Base-by-base conservation (phyloP, 2,888 invertebrate genomes). In the Papilio elwesi region DNA sequence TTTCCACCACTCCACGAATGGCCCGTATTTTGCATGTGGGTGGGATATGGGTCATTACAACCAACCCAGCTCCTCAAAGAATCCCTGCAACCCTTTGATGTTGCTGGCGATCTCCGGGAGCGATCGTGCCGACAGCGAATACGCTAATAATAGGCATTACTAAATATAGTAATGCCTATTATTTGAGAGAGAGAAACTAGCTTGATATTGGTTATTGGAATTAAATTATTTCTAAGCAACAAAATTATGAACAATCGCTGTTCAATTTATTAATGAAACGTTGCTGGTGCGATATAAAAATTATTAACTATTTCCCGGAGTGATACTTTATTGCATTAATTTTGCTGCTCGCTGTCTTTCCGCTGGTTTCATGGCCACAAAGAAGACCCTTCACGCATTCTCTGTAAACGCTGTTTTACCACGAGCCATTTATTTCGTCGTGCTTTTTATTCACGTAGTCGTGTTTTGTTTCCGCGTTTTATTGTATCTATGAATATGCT, bases 401-500 rank as follows among this genome's bases (percentile, higher is more conserved):
- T 7, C 15, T 47, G 64, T 70, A 65, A 70, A 70, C 55, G 57
- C 13, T 55, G 48, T 53, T 65, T 64, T 65, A 70, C 65, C 65
- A 38, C 55, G 38, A 36, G 36, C 70, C 70, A 65, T 64, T 64
- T 70, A 65, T 70, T 55, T 48, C 57, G 12, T 48, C 55, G 57
- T 49, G 65, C 70, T 70, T 70, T 70, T 70, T 70, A 70, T 64
- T 70, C n/a, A 53, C 38, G 55, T n/a, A 38, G 64, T 38, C 49
- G 55, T 65, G 65, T 70, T 70, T 70, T 70, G 65, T 57, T 65
- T 55, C 15, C 55, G 26, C 55, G 57, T 65, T 70, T 55, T 70
- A 70, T 70, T 65, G 70, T n/a, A 57, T 57, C 70, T 70, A 70
- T 65, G 70, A 70, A 70, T 65, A 65, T 65, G 52, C 53, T 70